Conservation (phyloP, 2,888 invertebrate species). For the Harpalus rubripes region DNA sequence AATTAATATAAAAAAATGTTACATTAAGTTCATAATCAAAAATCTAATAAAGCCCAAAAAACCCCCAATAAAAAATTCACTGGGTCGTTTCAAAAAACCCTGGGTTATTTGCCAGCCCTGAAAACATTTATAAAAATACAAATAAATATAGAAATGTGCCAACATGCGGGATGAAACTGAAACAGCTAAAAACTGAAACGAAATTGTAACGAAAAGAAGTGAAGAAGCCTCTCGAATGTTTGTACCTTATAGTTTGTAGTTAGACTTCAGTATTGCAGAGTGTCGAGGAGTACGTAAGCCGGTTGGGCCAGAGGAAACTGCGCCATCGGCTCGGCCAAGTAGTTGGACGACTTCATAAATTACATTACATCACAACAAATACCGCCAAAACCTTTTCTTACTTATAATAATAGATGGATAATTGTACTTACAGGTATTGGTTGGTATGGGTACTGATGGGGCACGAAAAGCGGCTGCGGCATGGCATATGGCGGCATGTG, state of each 20-base stretch:
- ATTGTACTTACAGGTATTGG: constrained; percentile 75
- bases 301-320: constrained; percentile 81
- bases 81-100: no score
- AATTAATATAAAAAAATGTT: no score
- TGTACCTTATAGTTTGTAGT: constrained; percentile 71
- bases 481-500: constrained; percentile 76
- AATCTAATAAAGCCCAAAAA: no score
- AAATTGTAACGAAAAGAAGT: constrained; percentile 11
- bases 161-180: constrained; percentile 15
- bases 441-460: constrained; percentile 78
- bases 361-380: neutral
- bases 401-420: no score
- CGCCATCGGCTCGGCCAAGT: constrained; percentile 79
- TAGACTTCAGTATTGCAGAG: constrained; percentile 81
- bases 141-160: neutral
- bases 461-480: constrained; percentile 76
- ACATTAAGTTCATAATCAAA: no score
- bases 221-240: constrained; percentile 42
- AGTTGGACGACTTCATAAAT: constrained; percentile 76
- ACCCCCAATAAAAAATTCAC: no score
- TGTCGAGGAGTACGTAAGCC: constrained; percentile 82
- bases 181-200: constrained; percentile 13
- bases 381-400: neutral
- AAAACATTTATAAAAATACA: neutral
- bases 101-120: no score